Percentiles rank a stretch among this genome's conserved stretches.
Conservation (phyloP, 2,888 invertebrate genomes). For the Linnaemya vulpina region DNA sequence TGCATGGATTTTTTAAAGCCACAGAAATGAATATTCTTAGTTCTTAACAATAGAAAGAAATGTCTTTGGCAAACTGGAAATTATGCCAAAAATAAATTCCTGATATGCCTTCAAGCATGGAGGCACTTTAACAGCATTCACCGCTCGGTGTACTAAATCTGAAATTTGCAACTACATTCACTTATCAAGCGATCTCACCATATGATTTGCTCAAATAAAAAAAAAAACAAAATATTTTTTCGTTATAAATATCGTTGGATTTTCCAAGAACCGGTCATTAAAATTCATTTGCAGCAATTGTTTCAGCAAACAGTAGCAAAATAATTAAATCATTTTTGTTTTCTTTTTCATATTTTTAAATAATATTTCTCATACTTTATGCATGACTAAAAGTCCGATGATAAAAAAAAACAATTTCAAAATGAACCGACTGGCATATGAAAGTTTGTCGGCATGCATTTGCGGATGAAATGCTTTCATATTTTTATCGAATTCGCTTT, state of each 20-base stretch:
- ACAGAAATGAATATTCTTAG: no score
- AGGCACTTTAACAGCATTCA: no score
- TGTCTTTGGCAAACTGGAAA: no score
- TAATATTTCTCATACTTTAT: neutral
- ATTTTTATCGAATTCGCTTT: neutral
- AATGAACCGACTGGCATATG: neutral
- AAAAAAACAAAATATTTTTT: neutral
- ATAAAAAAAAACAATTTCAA: constrained; percentile 37
- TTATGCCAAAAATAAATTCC: no score
- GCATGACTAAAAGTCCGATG: constrained; percentile 20
- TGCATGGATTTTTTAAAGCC: no score
- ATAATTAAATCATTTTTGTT: constrained; percentile 17
- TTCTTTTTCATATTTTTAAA: neutral
- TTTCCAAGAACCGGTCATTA: constrained; percentile 33
- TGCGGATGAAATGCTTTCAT: neutral
- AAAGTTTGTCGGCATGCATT: no score
- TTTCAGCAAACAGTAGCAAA: constrained; percentile 33
- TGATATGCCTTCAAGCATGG: no score
- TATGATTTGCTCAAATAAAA: neutral
- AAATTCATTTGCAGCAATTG: constrained; percentile 24
- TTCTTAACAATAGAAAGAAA: no score
- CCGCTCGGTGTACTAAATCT: neutral
- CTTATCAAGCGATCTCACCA: neutral
- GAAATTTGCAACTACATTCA: constrained; percentile 3
- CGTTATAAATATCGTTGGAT: neutral